Evolutionary conservation across 2,888 invertebrate species (phyloP), one percentile per base, ranked within the genome.

Genomic region (Nephrotoma appendiculata): DNA sequence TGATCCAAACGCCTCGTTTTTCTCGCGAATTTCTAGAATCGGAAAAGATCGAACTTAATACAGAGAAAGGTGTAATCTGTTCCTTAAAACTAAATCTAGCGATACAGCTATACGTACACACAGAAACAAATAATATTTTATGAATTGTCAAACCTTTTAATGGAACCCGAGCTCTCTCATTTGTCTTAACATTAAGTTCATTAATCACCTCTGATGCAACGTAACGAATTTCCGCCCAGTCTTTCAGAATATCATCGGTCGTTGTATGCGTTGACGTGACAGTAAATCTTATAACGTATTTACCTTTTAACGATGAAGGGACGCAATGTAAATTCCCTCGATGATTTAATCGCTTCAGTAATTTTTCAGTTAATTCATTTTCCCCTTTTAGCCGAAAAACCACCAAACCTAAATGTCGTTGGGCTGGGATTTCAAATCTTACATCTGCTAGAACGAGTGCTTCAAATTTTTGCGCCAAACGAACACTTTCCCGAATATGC

Each of bases 301-400:
- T 95, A 0, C 96, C 96, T 90, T 98, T 98, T 87, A 99, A 94
- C 87, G 97, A 96, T 0, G 98, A 98, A 0, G 99, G 99, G 0
- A 99, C 98, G 88, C 98, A 98, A 91, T 99, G 98, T 6, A 99
- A 94, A 89, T 95, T 94, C 6, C 98, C 98, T 0, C 96, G 94
- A 1, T 95, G 95, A 90, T 99, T 99, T 86, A 99, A 91, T 0
- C 95, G 94, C 91, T 98, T 98, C 87, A 99, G 92, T 5, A 99
- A 92, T 12, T 94, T 93, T 91, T 99, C 99, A 0, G 99, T 99
- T 85, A 97, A 92, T 0, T 96, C 95, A 90, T 98, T 96, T 91
- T 98, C 95, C 86, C 98, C 96, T 41, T 94, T 94, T 6, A 99
- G 93, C 44, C 98, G 95, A 91, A 99, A 98, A 0, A 97, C 98